A percentile compares a stretch with the other conserved stretches of the same genome.
Conservation (phyloP, 2,888 invertebrate species). For the Altica lythri region DNA sequence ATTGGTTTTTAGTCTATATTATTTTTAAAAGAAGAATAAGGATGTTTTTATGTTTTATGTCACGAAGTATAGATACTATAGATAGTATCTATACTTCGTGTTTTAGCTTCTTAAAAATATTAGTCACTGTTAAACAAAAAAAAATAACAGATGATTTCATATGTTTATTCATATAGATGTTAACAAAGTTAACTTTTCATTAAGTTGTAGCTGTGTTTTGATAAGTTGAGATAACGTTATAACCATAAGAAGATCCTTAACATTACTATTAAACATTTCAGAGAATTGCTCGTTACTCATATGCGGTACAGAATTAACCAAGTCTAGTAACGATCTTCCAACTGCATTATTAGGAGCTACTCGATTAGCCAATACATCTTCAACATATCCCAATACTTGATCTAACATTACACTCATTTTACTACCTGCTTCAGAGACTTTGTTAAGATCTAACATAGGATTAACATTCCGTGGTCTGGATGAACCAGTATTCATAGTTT, state of each 20-base stretch:
- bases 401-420: slow-evolving; percentile 79
- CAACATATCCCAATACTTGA: slow-evolving; percentile 83
- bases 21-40: too few species aligned
- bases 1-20: too few species aligned
- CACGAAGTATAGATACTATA: too few species aligned
- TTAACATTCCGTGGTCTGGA: slow-evolving; percentile 55
- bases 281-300: slow-evolving; percentile 90
- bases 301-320: slow-evolving; percentile 90
- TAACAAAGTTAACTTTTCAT: slow-evolving; percentile 91
- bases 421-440: slow-evolving; percentile 83
- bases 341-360: slow-evolving; percentile 81
- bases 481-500: slow-evolving; percentile 68
- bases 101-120: too few species aligned
- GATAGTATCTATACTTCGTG: too few species aligned
- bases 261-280: slow-evolving; percentile 92
- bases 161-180: slow-evolving; percentile 64
- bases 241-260: slow-evolving; percentile 97
- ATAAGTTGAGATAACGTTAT: slow-evolving; percentile 94
- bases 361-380: slow-evolving; percentile 85
- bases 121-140: neutral
- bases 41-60: too few species aligned
- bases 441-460: slow-evolving; percentile 67
- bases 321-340: slow-evolving; percentile 86
- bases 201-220: slow-evolving; percentile 93
- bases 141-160: neutral